Evolutionary conservation across 2,888 invertebrate genomes (phyloP).

Genomic region (Lordiphosa andalusiaca): DNA sequence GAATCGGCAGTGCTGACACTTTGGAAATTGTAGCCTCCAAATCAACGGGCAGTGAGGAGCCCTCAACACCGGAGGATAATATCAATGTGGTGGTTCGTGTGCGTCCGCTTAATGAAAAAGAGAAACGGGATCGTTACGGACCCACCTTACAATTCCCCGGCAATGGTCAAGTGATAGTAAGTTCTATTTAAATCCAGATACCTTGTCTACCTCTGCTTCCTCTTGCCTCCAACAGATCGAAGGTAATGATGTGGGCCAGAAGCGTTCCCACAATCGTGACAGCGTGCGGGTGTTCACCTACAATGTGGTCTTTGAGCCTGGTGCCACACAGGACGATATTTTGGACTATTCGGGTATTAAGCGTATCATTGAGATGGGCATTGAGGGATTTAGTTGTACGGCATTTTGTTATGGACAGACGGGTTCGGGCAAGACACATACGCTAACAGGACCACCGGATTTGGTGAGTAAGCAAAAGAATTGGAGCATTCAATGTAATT

Average conservation of each 20-base stretch:
- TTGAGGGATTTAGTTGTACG: conserved; percentile 96
- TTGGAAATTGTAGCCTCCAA: conserved; percentile 79
- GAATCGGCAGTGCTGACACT: conserved; percentile 80
- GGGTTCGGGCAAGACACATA: conserved; percentile 97
- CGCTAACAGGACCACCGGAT: conserved; percentile 94
- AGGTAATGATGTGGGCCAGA: conserved; percentile 81
- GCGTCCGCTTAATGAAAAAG: conserved; percentile 89
- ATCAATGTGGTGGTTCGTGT: conserved; percentile 94
- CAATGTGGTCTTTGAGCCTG: conserved; percentile 95
- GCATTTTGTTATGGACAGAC: conserved; percentile 98
- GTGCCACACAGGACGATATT: conserved; percentile 90
- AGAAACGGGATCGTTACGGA: conserved; percentile 85
- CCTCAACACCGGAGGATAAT: conserved; percentile 85
- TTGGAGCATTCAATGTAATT: not conserved
- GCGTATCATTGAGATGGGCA: conserved; percentile 94
- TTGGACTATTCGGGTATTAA: conserved; percentile 95
- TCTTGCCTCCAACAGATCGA: conserved; percentile 79
- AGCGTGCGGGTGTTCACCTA: conserved; percentile 94
- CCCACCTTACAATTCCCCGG: conserved; percentile 91
- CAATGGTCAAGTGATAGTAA: conserved; percentile 89
- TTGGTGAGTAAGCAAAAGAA: conserved; percentile 83
- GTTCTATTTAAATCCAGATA: conserved; percentile 9
- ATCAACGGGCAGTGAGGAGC: conserved; percentile 80
- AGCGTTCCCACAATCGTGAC: conserved; percentile 82
- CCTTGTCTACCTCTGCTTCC: no score